A percentile compares a stretch with the other conserved stretches of the same genome.
These are phyloP conservation scores for Cybosia mesomella DNA, from an alignment of 2,888 invertebrate genomes.

Conservation along the genomic window DNA sequence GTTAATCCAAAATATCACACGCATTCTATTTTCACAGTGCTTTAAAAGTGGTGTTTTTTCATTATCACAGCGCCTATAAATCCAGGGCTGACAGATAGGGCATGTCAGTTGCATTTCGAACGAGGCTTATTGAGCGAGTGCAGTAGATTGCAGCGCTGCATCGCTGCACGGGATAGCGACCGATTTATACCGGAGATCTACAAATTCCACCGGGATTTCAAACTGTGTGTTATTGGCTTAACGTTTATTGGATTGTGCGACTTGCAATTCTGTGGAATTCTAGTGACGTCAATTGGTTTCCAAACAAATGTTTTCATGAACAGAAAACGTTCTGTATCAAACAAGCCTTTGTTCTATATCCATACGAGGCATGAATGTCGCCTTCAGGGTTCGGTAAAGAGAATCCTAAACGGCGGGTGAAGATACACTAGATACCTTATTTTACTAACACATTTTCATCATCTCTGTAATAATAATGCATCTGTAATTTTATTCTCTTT, in stretches of 20 bases:
- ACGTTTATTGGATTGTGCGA: slow-evolving; percentile 37
- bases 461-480: neutral
- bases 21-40: slow-evolving; percentile 32
- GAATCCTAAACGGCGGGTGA: too few species aligned
- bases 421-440: too few species aligned
- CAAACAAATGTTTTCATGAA: neutral
- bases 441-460: neutral
- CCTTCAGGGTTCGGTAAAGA: too few species aligned
- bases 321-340: neutral
- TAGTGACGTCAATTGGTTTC: slow-evolving; percentile 3
- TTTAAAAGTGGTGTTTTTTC: slow-evolving; percentile 38
- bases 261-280: slow-evolving; percentile 21
- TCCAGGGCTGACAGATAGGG: slow-evolving; percentile 50
- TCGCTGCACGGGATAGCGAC: slow-evolving; percentile 37
- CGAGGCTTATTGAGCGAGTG: slow-evolving; percentile 51
- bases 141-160: slow-evolving; percentile 44
- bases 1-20: slow-evolving; percentile 9
- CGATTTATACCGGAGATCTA: slow-evolving; percentile 47
- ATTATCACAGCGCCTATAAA: slow-evolving; percentile 46
- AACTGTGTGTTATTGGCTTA: slow-evolving; percentile 38
- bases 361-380: neutral
- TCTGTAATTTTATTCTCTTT: too few species aligned
- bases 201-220: slow-evolving; percentile 48
- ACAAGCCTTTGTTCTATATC: neutral
- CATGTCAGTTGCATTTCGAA: slow-evolving; percentile 52